A percentile compares a stretch with the other conserved stretches of the same genome.
Evolutionary conservation across 1,140 invertebrate species (phyloP).

Genomic region (Hirudo medicinalis): DNA sequence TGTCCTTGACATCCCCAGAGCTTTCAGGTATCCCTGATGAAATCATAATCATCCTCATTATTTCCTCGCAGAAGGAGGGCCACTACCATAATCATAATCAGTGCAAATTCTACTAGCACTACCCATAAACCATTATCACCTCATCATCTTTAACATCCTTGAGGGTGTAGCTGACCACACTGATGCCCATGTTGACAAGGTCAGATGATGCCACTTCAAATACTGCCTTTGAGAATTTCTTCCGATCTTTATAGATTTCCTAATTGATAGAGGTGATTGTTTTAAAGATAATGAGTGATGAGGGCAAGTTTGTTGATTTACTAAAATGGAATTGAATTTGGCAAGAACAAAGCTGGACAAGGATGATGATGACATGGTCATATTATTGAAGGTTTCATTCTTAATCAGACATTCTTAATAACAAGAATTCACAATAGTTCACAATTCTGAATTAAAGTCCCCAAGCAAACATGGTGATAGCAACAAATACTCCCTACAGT

Average conservation of each 20-base stretch:
- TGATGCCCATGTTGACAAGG: constrained; percentile 94
- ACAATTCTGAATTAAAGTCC: too few species aligned
- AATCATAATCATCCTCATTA: not conserved
- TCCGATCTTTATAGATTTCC: constrained; percentile 96
- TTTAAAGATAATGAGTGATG: not conserved
- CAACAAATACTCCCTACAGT: too few species aligned
- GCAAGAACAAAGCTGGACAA: too few species aligned
- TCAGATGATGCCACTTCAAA: constrained; percentile 62
- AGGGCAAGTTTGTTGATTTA: not conserved
- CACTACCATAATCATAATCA: not conserved
- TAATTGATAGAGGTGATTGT: not conserved
- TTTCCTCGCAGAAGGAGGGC: not conserved
- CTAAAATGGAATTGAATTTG: too few species aligned
- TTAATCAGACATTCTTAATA: too few species aligned
- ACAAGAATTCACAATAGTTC: too few species aligned
- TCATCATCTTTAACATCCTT: constrained; percentile 95
- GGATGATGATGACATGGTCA: too few species aligned
- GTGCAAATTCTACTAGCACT: not conserved
- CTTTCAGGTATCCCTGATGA: constrained; percentile 70
- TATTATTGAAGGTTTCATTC: too few species aligned
- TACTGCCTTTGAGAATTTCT: constrained; percentile 88
- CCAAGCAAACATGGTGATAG: too few species aligned
- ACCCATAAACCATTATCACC: constrained; percentile 5
- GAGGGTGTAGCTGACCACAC: constrained; percentile 90
- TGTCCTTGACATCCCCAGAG: constrained; percentile 84